A percentile compares a stretch with the other conserved stretches of the same genome.
Evolutionary conservation across 2,113 vertebrate species (phyloP).

Genomic region (Pipa parva): DNA sequence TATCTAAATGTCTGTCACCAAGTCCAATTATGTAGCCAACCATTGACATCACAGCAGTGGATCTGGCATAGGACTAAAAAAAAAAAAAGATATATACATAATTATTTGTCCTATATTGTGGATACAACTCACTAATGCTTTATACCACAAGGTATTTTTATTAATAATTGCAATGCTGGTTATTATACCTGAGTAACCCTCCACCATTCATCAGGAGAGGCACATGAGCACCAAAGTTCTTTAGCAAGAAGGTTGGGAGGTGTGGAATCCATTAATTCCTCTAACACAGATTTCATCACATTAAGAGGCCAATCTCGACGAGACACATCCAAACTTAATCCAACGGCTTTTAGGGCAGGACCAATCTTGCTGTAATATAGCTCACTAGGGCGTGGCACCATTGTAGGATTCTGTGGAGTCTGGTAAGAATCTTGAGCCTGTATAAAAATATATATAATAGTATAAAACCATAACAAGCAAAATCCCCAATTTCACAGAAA

Average conservation of each 20-base stretch:
- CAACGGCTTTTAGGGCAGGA: slow-evolving; percentile 87
- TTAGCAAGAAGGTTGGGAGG: slow-evolving; percentile 93
- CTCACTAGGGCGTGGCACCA: slow-evolving; percentile 94
- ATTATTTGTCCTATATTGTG: slow-evolving; percentile 37
- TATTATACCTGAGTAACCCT: slow-evolving; percentile 86
- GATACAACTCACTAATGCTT: too few relatives aligned
- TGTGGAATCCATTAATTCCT: slow-evolving; percentile 92
- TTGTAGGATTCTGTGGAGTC: slow-evolving; percentile 81
- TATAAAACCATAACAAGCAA: too few relatives aligned
- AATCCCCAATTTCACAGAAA: too few relatives aligned
- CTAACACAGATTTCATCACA: slow-evolving; percentile 91
- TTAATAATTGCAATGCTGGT: too few relatives aligned
- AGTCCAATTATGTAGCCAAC: slow-evolving; percentile 98
- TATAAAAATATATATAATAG: not conserved
- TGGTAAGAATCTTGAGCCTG: slow-evolving; percentile 89
- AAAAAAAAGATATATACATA: slow-evolving; percentile 37
- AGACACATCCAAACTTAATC: slow-evolving; percentile 88
- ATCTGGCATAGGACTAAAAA: slow-evolving; percentile 88
- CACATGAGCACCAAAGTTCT: slow-evolving; percentile 96
- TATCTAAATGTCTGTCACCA: slow-evolving; percentile 95
- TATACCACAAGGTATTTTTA: too few relatives aligned
- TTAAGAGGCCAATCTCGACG: slow-evolving; percentile 93
- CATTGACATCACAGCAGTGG: slow-evolving; percentile 98
- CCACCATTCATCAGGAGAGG: slow-evolving; percentile 96
- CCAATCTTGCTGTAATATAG: slow-evolving; percentile 97